These are phyloP conservation scores for Dendronephthya gigantea DNA, from an alignment of 64 coral and sea anemone genomes.

Conservation along the genomic window DNA sequence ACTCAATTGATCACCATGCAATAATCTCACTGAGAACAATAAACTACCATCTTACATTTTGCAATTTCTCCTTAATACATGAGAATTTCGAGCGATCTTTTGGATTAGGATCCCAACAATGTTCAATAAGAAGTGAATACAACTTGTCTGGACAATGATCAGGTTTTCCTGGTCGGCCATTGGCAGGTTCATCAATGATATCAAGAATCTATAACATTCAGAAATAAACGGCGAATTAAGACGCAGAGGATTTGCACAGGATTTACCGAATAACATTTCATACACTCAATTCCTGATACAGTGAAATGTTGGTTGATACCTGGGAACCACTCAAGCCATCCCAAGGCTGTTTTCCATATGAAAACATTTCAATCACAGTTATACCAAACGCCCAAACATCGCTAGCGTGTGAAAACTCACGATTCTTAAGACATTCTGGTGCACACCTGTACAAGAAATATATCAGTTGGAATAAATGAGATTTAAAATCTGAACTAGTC, in stretches of 20 bases:
- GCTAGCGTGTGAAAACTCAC: slow-evolving; percentile 84
- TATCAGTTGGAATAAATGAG: too few species aligned
- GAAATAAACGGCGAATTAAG: too few species aligned
- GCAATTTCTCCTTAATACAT: slow-evolving; percentile 43
- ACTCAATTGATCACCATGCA: too few species aligned
- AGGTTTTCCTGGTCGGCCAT: slow-evolving; percentile 65
- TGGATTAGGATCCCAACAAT: slow-evolving; percentile 76
- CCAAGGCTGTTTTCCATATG: slow-evolving; percentile 80
- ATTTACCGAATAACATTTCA: not conserved
- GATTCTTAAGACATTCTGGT: slow-evolving; percentile 67
- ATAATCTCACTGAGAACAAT: not conserved
- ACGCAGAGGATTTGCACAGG: too few species aligned
- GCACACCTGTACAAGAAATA: slow-evolving; percentile 69
- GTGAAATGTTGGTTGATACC: not conserved
- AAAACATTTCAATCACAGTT: slow-evolving; percentile 68
- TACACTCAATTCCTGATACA: not conserved
- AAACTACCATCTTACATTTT: slow-evolving; percentile 33
- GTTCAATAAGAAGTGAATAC: slow-evolving; percentile 50
- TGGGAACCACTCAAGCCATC: slow-evolving; percentile 49
- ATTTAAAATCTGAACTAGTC: too few species aligned
- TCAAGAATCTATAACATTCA: slow-evolving; percentile 50
- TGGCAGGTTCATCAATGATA: slow-evolving; percentile 64
- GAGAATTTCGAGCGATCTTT: slow-evolving; percentile 45
- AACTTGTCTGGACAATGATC: slow-evolving; percentile 68
- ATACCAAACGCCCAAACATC: slow-evolving; percentile 97